Evolutionary conservation across 2,888 invertebrate species (phyloP), one percentile per base, ranked within the genome.

Genomic region (Emmelina monodactyla): DNA sequence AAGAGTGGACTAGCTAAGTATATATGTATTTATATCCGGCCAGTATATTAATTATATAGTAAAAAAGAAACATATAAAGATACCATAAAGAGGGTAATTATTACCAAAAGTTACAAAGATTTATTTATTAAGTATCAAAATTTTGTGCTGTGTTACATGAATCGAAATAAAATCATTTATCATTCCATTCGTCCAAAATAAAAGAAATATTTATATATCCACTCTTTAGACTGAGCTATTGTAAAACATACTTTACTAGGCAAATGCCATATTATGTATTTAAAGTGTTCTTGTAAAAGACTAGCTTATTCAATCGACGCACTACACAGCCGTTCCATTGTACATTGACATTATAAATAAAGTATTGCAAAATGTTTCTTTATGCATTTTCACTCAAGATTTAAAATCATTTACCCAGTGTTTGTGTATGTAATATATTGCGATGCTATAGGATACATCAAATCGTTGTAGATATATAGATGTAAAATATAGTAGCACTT

Each of bases 1-100:
- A 62, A 66, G 75, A 67, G 71, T 64, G 73, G 67, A 60, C 52
- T 53, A 48, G 41, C 48, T 43, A 50, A 49, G 49, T 47, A 58
- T 53, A 58, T 51, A 53, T 53, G 44, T n/a, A n/a, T n/a, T n/a
- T 50, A 49, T 51, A 63, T 73, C 76, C 78, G 70, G 78, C 73
- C 76, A 71, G 45, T 32, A 44, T 46, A 44, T 47, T 46, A 42
- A 40, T 6, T 6, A 33, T 37, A 25, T 25, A n/a, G 25, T 14
- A 19, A 28, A 34, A 37, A 31, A 32, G 34, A 34, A 28, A 32
- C 22, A 34, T 32, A 34, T 33, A 38, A 38, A 40, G 35, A 38
- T 42, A 37, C 38, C 28, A 33, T 39, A 28, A 38, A 34, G 28
- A 35, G 22, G 38, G 31, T 22, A 38, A 35, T 39, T 36, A 42